Percentiles rank a stretch among this genome's conserved stretches.
phyloP scores from a whole-genome alignment of 2,113 vertebrate species.

The Pardalotus punctatus region DNA sequence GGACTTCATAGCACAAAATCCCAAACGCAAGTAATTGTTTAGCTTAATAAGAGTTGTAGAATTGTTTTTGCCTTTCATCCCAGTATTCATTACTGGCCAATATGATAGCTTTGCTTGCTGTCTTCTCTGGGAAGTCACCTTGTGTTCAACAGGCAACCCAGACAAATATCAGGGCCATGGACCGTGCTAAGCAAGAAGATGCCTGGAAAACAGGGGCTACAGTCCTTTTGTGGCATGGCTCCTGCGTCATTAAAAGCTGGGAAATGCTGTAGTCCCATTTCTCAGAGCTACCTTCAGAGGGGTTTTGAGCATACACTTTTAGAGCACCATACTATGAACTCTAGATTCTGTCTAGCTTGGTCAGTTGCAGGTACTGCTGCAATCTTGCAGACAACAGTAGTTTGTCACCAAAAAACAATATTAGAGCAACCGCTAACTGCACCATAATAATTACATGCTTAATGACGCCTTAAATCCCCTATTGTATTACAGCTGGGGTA shows the following conservation, averaged over 20 bases:
- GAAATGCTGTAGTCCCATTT: not conserved
- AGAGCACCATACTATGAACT: not conserved
- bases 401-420: not conserved
- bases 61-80: not conserved
- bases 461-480: not conserved
- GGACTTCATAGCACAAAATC: not conserved
- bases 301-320: not conserved
- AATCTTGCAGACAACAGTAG: not conserved
- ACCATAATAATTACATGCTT: not conserved
- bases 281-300: not conserved
- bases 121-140: not conserved
- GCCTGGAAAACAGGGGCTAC: accelerated
- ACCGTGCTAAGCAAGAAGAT: not conserved
- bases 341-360: not conserved
- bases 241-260: not conserved
- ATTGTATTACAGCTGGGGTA: not conserved
- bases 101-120: not conserved
- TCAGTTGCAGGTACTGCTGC: not conserved
- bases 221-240: not conserved
- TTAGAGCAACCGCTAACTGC: not conserved
- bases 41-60: not conserved
- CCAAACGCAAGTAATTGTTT: not conserved
- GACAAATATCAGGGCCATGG: not conserved
- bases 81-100: not conserved
- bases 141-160: not conserved